Percentiles rank a stretch among this genome's conserved stretches.
Evolutionary conservation across 1,140 invertebrate genomes (phyloP).

Genomic region (Apis laboriosa): DNA sequence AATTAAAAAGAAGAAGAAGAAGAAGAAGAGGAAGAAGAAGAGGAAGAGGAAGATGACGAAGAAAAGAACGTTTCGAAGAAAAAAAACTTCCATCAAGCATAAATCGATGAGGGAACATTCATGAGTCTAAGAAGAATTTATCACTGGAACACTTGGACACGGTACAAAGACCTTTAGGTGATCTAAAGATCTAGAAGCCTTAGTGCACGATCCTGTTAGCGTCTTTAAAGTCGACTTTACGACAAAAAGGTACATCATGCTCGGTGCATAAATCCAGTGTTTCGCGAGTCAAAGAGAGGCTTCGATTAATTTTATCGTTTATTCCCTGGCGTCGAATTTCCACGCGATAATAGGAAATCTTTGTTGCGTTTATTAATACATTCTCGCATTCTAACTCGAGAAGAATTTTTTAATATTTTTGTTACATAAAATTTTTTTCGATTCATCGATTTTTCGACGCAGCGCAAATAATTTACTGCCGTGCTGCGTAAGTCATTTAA

Average conservation of each 20-base stretch:
- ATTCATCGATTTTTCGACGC: too few relatives aligned
- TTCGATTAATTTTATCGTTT: slow-evolving; percentile 33
- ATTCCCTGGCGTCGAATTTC: background rate
- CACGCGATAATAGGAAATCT: too few relatives aligned
- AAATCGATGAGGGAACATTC: background rate
- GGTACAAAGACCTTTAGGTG: slow-evolving; percentile 28
- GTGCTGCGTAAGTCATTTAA: slow-evolving; percentile 41
- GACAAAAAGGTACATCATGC: slow-evolving; percentile 32
- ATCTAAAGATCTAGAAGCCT: slow-evolving; percentile 36
- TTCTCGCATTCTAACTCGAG: background rate
- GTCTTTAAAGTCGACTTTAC: slow-evolving; percentile 39
- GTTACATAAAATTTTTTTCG: too few relatives aligned
- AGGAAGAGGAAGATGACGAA: too few relatives aligned
- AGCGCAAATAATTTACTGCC: slow-evolving; percentile 4
- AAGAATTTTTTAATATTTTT: too few relatives aligned
- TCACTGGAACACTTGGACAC: background rate
- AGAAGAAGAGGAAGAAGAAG: too few relatives aligned
- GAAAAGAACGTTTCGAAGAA: too few relatives aligned
- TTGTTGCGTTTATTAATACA: background rate
- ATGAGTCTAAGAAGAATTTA: background rate
- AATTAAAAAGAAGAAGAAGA: too few relatives aligned
- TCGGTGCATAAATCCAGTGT: slow-evolving; percentile 13
- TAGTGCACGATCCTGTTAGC: slow-evolving; percentile 46
- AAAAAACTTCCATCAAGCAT: too few relatives aligned
- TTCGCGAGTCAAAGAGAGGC: slow-evolving; percentile 11